Conservation (phyloP, 2,888 invertebrate genomes). For the Philereme vetulata region DNA sequence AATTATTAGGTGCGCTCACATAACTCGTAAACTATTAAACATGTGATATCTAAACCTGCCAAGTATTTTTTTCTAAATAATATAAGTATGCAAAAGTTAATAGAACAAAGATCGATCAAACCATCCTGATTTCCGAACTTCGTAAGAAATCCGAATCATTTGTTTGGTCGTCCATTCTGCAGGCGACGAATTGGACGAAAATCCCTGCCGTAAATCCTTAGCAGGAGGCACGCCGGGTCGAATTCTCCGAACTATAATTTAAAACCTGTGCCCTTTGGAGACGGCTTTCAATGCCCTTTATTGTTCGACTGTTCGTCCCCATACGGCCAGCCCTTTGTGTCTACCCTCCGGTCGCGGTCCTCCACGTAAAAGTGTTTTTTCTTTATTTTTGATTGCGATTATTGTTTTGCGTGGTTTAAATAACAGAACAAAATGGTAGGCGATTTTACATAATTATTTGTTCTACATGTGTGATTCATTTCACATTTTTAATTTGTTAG, state of each 20-base stretch:
- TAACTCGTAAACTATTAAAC: background rate
- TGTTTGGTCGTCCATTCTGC: constrained; percentile 46
- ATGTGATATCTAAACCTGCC: background rate
- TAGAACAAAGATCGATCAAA: constrained; percentile 24
- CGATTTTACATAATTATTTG: background rate
- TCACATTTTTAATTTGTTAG: no score
- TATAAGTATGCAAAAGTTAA: background rate
- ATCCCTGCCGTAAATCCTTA: constrained; percentile 53
- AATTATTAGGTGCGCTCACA: background rate
- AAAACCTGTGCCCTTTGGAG: constrained; percentile 66
- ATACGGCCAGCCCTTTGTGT: constrained; percentile 56
- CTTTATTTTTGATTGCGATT: constrained; percentile 26
- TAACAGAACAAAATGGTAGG: constrained; percentile 14
- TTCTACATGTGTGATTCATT: no score
- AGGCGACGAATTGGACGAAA: constrained; percentile 57
- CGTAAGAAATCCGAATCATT: constrained; percentile 45
- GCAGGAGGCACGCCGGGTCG: constrained; percentile 52
- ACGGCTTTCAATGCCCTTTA: constrained; percentile 59
- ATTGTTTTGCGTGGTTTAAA: constrained; percentile 23
- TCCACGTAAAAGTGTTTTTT: constrained; percentile 34
- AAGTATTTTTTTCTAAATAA: background rate
- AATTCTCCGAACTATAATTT: constrained; percentile 63
- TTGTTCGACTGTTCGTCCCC: constrained; percentile 52
- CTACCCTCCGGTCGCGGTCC: constrained; percentile 44
- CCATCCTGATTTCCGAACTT: constrained; percentile 25